A percentile compares a stretch with the other conserved stretches of the same genome.
These are phyloP conservation scores for Acanthopagrus latus DNA, from an alignment of 2,797 vertebrate species.

Conservation along the genomic window DNA sequence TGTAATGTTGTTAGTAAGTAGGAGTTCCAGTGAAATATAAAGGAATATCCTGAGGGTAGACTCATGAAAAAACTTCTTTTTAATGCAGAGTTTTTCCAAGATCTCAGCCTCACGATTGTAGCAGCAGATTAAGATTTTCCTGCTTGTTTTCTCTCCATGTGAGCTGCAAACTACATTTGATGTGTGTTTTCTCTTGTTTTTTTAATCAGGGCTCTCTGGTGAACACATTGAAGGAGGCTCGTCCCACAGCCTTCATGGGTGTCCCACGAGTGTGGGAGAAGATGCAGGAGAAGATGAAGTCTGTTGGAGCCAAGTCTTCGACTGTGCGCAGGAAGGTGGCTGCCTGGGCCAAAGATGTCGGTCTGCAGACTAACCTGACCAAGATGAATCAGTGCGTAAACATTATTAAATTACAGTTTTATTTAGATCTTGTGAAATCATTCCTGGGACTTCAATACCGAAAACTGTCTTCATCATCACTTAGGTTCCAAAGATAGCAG, in stretches of 20 bases:
- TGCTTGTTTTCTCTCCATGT: neutral
- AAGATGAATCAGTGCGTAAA: conserved; percentile 88
- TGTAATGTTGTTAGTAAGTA: conserved; percentile 31
- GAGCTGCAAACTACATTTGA: neutral
- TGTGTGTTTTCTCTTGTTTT: neutral
- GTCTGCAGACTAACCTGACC: conserved; percentile 89
- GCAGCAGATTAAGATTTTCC: neutral
- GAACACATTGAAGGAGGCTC: conserved; percentile 90
- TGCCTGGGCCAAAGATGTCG: conserved; percentile 91
- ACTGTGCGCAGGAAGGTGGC: conserved; percentile 88
- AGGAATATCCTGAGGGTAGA: neutral
- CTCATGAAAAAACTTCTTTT: neutral
- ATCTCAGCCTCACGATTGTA: neutral
- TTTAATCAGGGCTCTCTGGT: conserved; percentile 89
- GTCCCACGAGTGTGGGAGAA: conserved; percentile 98
- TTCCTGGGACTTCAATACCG: neutral
- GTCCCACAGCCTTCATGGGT: conserved; percentile 92
- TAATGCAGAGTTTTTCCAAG: neutral
- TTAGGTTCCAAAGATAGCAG: no score
- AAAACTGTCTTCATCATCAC: no score
- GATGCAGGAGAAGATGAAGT: conserved; percentile 94
- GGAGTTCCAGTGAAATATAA: neutral
- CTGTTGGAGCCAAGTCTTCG: conserved; percentile 85
- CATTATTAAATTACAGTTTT: neutral
- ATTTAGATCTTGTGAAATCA: neutral